Evolutionary conservation across 2,113 vertebrate species (phyloP), one percentile per base, ranked within the genome.

Genomic region (Vulpes ferrilata): DNA sequence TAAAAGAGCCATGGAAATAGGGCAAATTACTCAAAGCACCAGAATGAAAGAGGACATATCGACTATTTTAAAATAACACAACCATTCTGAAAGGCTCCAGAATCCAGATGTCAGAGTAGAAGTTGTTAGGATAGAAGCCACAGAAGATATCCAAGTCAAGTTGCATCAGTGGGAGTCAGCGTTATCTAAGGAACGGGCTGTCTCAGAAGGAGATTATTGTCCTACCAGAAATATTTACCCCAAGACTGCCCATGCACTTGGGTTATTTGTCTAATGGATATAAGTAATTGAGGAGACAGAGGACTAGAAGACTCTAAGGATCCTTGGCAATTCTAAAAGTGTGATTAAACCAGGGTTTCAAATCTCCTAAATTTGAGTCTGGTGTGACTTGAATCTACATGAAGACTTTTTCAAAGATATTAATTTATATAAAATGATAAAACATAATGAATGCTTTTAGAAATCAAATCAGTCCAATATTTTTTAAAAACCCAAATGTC

Each of bases 371-470:
- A 64, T 65, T 87, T 89, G 32, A 73, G 23, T 55, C 65, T 27
- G 38, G 1, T 64, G 4, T 97, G 64, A 96, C n/a, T 93, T 97
- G 81, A 25, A 16, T 85, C 91, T 73, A 88, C 94, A 91, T 76
- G 30, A 95, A 88, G 35, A 22, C 73, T 55, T 89, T 93, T 85
- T 71, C 60, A 69, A 80, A 53, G 53, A 67, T 51, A 88, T 13
- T 71, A 78, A 88, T 88, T 80, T 87, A 90, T 76, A 2, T 53
- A 64, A 93, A 96, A 91, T 73, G 11, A 48, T 84, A 64, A 74
- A n/a, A 92, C 87, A 89, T 88, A 92, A 73, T 69, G 30, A 78
- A 5, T 89, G 38, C 23, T 53, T 95, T 85, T 69, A 94, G 60
- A 96, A 79, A 87, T 43, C 15, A 71, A 91, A 93, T 86, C 59